Percentiles rank a stretch among this genome's conserved stretches.
These are phyloP conservation scores for Lasioglossum villosulum DNA, from an alignment of 2,888 invertebrate genomes.

Conservation along the genomic window DNA sequence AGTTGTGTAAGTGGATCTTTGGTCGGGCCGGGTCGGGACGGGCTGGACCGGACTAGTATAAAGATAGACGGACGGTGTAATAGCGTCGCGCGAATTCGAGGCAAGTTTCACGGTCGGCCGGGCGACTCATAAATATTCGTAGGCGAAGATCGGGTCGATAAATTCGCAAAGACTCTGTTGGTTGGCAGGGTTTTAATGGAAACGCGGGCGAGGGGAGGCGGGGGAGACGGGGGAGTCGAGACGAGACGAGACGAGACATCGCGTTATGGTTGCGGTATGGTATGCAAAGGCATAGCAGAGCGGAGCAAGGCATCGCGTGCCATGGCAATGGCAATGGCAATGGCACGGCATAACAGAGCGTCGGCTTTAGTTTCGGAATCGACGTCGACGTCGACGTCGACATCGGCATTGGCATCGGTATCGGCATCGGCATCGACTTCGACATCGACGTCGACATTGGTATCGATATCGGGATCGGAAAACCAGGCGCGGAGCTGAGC, in stretches of 20 bases:
- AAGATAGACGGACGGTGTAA: background rate
- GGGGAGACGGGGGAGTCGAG: too few relatives aligned
- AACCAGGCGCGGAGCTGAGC: slow-evolving; percentile 40
- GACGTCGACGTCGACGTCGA: background rate
- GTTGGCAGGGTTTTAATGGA: slow-evolving; percentile 75
- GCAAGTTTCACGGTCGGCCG: slow-evolving; percentile 55
- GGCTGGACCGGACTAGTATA: background rate
- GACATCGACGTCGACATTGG: background rate
- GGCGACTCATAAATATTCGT: slow-evolving; percentile 73
- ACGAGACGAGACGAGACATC: slow-evolving; percentile 7
- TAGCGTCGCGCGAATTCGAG: slow-evolving; percentile 53
- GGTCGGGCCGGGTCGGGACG: background rate
- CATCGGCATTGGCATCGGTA: background rate
- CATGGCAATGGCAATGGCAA: background rate
- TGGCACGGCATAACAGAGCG: background rate
- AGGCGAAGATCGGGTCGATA: slow-evolving; percentile 72
- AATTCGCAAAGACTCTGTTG: slow-evolving; percentile 71
- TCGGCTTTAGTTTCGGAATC: background rate
- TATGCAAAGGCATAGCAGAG: background rate
- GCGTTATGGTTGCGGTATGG: background rate
- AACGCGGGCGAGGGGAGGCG: slow-evolving; percentile 17
- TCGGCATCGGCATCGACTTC: background rate
- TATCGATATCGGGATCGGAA: slow-evolving; percentile 29
- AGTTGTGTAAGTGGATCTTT: background rate
- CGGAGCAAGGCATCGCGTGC: background rate